Percentiles rank a stretch among this genome's conserved stretches.
Evolutionary conservation across 2,797 vertebrate genomes (phyloP).

Genomic region (Aulostomus chinensis): DNA sequence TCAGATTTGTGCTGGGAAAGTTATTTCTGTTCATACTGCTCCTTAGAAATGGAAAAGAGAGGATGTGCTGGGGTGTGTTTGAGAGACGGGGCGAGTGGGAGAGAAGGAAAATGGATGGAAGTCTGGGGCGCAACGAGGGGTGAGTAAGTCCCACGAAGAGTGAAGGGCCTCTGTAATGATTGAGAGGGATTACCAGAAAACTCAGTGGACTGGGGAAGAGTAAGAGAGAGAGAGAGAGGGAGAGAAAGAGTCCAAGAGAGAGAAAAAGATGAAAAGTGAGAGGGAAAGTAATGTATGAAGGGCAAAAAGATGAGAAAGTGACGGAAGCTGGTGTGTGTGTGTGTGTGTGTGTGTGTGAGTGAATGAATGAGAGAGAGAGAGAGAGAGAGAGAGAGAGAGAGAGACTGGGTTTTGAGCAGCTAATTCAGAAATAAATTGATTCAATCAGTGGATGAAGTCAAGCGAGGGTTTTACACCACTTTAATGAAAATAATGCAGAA

Average conservation of each 20-base stretch:
- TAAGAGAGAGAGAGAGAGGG: conserved; percentile 21
- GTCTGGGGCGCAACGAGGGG: conserved; percentile 56
- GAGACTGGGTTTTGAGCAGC: conserved; percentile 2
- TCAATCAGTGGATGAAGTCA: conserved; percentile 50
- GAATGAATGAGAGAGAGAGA: neutral
- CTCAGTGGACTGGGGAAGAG: conserved; percentile 67
- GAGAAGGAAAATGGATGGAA: conserved; percentile 56
- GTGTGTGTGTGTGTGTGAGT: neutral
- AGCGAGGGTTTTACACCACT: conserved; percentile 28
- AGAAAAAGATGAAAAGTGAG: conserved; percentile 47
- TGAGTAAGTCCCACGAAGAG: conserved; percentile 74
- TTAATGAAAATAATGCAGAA: conserved; percentile 48
- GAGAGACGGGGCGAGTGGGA: conserved; percentile 23
- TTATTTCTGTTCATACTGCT: conserved; percentile 16
- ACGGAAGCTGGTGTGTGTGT: conserved; percentile 14
- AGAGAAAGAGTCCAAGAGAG: no score
- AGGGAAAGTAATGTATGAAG: conserved; percentile 56
- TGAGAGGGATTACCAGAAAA: conserved; percentile 79
- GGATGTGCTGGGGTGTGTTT: conserved; percentile 19
- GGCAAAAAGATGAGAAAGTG: conserved; percentile 43
- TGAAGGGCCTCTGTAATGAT: conserved; percentile 79
- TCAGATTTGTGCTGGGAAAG: conserved; percentile 12
- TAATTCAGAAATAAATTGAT: conserved; percentile 54
- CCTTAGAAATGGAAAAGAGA: conserved; percentile 28
- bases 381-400: neutral